Conservation (phyloP, 2,797 vertebrate genomes). For the Notamacropus eugenii region DNA sequence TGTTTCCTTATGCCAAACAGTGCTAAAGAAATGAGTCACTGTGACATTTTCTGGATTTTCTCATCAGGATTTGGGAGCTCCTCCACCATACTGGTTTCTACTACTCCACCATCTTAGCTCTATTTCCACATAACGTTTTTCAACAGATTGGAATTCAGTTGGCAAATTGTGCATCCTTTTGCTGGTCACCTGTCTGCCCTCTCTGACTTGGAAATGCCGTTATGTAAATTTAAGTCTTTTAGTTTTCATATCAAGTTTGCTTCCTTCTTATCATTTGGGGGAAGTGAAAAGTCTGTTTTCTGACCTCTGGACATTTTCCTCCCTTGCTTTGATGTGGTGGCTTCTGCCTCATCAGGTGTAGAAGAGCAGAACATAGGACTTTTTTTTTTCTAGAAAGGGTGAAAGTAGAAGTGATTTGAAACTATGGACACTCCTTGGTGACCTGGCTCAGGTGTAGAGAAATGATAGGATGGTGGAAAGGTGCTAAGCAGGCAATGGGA, state of each 20-base stretch:
- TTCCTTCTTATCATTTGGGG: too few species aligned
- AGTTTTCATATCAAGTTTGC: too few species aligned
- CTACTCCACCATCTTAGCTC: neutral
- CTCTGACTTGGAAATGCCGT: neutral
- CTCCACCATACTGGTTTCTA: neutral
- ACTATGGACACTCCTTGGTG: neutral
- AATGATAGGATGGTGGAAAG: neutral
- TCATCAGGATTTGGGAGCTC: too few species aligned
- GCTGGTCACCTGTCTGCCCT: neutral
- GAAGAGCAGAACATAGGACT: neutral
- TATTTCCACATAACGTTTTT: neutral
- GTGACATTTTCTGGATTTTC: too few species aligned
- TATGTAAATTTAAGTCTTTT: too few species aligned
- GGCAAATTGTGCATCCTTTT: neutral
- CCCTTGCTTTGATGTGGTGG: neutral
- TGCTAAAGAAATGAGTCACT: too few species aligned
- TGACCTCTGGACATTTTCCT: too few species aligned
- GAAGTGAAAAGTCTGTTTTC: too few species aligned
- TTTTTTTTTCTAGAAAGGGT: neutral
- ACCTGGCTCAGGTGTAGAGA: neutral
- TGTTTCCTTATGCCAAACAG: too few species aligned
- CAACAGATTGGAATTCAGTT: neutral
- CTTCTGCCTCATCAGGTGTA: neutral
- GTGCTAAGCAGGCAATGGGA: neutral
- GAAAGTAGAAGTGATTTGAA: neutral